Evolutionary conservation across 2,113 vertebrate species (phyloP).

Genomic region (Mesitornis unicolor): DNA sequence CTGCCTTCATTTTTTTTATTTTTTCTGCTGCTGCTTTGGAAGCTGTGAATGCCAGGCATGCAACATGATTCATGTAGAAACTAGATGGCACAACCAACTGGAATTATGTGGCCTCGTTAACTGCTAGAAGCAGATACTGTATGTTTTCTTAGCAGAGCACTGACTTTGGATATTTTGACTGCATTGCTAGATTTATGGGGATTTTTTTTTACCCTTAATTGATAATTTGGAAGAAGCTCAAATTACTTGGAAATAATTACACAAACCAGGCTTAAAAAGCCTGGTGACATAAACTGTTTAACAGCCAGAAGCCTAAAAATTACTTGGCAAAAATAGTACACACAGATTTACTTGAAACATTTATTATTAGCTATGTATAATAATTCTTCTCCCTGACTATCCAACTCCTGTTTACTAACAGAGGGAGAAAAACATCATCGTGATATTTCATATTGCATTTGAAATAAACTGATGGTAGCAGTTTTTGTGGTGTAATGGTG

Average conservation of each 20-base stretch:
- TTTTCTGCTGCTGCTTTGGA: not conserved
- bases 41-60: not conserved
- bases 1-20: not conserved
- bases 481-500: not conserved
- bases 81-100: not conserved
- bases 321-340: not conserved
- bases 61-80: not conserved
- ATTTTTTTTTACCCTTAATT: not conserved
- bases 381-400: not conserved
- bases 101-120: accelerated
- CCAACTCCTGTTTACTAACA: not conserved
- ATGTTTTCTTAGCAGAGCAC: not conserved
- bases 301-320: not conserved
- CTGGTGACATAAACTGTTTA: not conserved
- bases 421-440: not conserved
- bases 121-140: not conserved
- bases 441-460: not conserved
- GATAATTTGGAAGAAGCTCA: not conserved
- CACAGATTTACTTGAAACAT: not conserved
- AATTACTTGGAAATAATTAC: not conserved
- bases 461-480: not conserved
- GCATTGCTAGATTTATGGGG: not conserved
- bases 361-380: not conserved
- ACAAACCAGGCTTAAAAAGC: not conserved
- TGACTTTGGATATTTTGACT: not conserved